phyloP scores from a whole-genome alignment of 2,888 invertebrate genomes.

The Spicauda simplicius region DNA sequence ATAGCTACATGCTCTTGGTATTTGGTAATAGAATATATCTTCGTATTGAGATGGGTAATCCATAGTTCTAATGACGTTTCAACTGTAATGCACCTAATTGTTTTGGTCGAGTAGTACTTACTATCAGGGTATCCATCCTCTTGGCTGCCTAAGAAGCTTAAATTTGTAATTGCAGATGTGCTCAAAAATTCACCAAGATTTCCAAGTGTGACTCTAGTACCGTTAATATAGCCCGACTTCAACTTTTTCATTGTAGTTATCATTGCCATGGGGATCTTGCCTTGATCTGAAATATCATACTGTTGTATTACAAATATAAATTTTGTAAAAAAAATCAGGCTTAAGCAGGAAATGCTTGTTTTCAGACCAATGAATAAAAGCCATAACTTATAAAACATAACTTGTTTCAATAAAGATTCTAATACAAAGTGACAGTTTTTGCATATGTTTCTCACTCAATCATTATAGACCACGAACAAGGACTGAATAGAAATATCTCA shows the following conservation, averaged over 20 bases:
- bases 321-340: neutral
- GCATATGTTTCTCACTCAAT: no score
- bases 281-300: conserved; percentile 89
- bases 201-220: conserved; percentile 98
- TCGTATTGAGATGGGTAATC: no score
- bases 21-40: no score
- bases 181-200: conserved; percentile 97
- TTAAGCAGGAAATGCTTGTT: neutral
- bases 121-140: conserved; percentile 96
- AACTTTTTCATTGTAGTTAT: conserved; percentile 99
- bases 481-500: no score
- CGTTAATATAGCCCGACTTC: conserved; percentile 99
- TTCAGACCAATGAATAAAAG: neutral
- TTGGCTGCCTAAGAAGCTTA: conserved; percentile 97
- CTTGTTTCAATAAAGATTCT: no score
- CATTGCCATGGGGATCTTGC: conserved; percentile 96
- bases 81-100: no score
- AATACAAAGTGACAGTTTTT: no score
- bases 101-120: no score
- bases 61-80: no score
- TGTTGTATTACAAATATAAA: neutral
- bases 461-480: no score
- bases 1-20: no score
- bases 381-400: neutral
- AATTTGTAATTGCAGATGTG: conserved; percentile 98